Evolutionary conservation across 2,113 vertebrate genomes (phyloP), one percentile per base, ranked within the genome.

Genomic region (Electrona antarctica): DNA sequence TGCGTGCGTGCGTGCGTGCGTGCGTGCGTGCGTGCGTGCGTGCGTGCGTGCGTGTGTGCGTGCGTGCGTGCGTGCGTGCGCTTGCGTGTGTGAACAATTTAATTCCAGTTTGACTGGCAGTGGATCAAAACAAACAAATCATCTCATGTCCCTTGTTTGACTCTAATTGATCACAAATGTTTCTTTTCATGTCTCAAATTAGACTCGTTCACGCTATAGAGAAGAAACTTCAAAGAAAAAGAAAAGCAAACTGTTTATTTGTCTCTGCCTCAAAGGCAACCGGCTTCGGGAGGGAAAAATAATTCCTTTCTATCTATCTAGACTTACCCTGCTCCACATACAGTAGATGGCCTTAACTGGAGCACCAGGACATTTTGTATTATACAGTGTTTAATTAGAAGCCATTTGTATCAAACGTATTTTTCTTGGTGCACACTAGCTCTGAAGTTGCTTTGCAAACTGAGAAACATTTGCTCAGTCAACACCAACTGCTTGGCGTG

Each of bases 211-310:
- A 58, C 68, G 71, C 74, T 81, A 52, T 45, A 56, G 71, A 87
- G 74, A 75, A 54, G 81, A 62, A 77, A 88, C 84, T 90, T 92
- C 87, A 93, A 91, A 91, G 89, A 81, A 77, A 81, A 77, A 73
- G 65, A 75, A 83, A 79, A 77, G 72, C 15, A 71, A 54, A 52
- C 52, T 85, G 82, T 93, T 89, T 90, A 83, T 90, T 87, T 64
- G 74, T 71, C 48, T 74, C 46, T 77, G 71, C 80, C 81, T 88
- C 80, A 79, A 87, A 90, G 86, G 78, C 82, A 88, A 85, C 89
- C 68, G 62, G 50, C 66, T 82, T 50, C 66, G 60, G 69, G 56
- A 76, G 55, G 75, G 88, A 69, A 73, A 69, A 81, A 87, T 84
- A 73, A 85, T 81, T 87, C 6, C 4, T 85, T 83, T 82, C 50